Base-by-base conservation (phyloP, 1,140 invertebrate species). In the Drosophila athabasca region DNA sequence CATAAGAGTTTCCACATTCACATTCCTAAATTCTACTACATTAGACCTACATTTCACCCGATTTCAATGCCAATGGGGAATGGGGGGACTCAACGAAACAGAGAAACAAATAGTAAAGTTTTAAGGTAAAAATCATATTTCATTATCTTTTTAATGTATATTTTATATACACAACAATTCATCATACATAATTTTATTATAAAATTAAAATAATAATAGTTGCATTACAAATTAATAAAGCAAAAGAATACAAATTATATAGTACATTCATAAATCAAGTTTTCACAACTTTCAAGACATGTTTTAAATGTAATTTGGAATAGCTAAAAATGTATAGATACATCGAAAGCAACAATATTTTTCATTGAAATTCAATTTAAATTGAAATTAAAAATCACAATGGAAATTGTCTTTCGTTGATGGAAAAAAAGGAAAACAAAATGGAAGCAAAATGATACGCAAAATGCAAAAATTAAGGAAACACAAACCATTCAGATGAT, bases 91-190 rank as follows among this genome's bases (percentile, higher is more conserved):
- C 35, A 39, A 57, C 57, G 5, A 3, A 35, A 2, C 15, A 9
- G 8, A 53, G 11, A 15, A 71, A 71, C 41, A 54, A 71, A 61
- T 19, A 19, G 17, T 19, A 19, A 19, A 19, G 17, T 48, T 45
- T 81, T 62, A 54, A 26, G 9, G 45, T 43, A 76, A 81, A 88
- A 88, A 88, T 79, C 51, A 87, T 76, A 88, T 58, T 87, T 87
- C 58, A 74, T 66, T 17, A 50, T 43, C 35, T 76, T 81, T 80
- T 88, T 81, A 87, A 88, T 88, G 83, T 88, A 88, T 88, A 88
- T 88, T 88, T 82, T 70, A 88, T 88, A 88, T 88, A 88, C 83
- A 88, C 83, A 88, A 88, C 83, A 88, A 88, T 58, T 76, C 53
- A 64, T 79, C 78, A 76, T 82, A 83, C 71, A 82, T 76, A 57